phyloP scores from a whole-genome alignment of 2,888 invertebrate genomes.

The Cremastobaeus sp. region DNA sequence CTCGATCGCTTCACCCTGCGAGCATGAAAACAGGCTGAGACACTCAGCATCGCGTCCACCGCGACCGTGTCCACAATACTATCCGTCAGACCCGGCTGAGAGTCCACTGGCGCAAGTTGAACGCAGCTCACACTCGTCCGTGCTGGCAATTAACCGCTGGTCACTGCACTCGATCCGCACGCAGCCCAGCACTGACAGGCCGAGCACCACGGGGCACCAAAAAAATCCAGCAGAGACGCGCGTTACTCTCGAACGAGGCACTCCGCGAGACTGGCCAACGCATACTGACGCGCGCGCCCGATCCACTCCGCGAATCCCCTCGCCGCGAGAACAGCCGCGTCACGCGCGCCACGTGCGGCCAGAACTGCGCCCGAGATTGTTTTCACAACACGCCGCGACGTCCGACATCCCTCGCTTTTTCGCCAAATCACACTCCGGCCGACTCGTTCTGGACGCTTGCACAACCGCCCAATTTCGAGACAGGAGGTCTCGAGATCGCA shows the following conservation, averaged over 20 bases:
- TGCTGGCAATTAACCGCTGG: too few species aligned
- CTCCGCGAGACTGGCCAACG: conserved; percentile 51
- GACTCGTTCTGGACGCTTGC: conserved; percentile 40
- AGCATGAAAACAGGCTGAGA: conserved; percentile 69
- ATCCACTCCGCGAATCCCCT: conserved; percentile 43
- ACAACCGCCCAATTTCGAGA: too few species aligned
- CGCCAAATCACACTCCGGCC: conserved; percentile 53
- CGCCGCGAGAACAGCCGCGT: conserved; percentile 44
- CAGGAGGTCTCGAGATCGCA: too few species aligned
- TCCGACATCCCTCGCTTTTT: conserved; percentile 40
- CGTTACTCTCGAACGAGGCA: conserved; percentile 27
- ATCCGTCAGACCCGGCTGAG: conserved; percentile 20
- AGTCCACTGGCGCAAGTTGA: conserved; percentile 11
- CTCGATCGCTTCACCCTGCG: conserved; percentile 71
- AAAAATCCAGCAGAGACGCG: conserved; percentile 19
- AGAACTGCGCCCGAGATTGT: conserved; percentile 57
- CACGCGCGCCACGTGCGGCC: conserved; percentile 59
- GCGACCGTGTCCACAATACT: conserved; percentile 38
- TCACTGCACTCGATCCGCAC: too few species aligned
- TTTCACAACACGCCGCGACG: conserved; percentile 46
- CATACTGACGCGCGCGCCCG: conserved; percentile 56
- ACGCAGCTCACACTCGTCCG: too few species aligned
- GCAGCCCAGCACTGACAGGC: not conserved
- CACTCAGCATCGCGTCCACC: conserved; percentile 73
- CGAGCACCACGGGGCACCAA: conserved; percentile 52